Percentiles rank a stretch among this genome's conserved stretches.
Conservation (phyloP, 2,888 invertebrate species). For the Nemotelus nigrinus region DNA sequence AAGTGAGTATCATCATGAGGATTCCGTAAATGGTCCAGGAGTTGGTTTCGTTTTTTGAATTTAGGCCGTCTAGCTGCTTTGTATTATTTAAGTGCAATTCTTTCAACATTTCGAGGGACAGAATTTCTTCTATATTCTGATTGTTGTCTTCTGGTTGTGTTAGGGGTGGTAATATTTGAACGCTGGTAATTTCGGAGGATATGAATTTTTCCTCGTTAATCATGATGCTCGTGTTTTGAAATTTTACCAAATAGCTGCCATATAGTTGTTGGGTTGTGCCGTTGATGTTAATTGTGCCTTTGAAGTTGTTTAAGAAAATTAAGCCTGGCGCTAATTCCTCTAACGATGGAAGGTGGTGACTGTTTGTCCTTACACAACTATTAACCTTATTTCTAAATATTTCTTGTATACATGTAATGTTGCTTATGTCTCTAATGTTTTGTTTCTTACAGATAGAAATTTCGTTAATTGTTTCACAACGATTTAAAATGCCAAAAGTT, state of each 20-base stretch:
- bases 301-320: slow-evolving; percentile 36
- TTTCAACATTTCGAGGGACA: too few species aligned
- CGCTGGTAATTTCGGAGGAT: neutral
- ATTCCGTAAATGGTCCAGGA: too few species aligned
- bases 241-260: slow-evolving; percentile 26
- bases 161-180: too few species aligned
- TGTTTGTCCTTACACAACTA: slow-evolving; percentile 25
- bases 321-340: slow-evolving; percentile 39
- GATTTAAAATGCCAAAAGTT: slow-evolving; percentile 8
- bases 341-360: slow-evolving; percentile 35
- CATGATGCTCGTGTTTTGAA: slow-evolving; percentile 24
- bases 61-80: too few species aligned
- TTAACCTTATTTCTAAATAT: slow-evolving; percentile 17
- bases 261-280: neutral
- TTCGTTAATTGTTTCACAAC: slow-evolving; percentile 8
- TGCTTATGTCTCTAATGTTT: slow-evolving; percentile 33
- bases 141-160: too few species aligned
- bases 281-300: slow-evolving; percentile 25
- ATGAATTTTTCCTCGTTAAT: slow-evolving; percentile 23
- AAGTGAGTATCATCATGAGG: too few species aligned
- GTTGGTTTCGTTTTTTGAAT: too few species aligned
- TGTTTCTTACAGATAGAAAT: slow-evolving; percentile 36
- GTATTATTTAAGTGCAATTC: too few species aligned
- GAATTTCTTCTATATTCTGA: too few species aligned
- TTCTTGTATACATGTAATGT: slow-evolving; percentile 16